Conservation (phyloP, 1,140 invertebrate species). For the Acromyrmex charruanus region DNA sequence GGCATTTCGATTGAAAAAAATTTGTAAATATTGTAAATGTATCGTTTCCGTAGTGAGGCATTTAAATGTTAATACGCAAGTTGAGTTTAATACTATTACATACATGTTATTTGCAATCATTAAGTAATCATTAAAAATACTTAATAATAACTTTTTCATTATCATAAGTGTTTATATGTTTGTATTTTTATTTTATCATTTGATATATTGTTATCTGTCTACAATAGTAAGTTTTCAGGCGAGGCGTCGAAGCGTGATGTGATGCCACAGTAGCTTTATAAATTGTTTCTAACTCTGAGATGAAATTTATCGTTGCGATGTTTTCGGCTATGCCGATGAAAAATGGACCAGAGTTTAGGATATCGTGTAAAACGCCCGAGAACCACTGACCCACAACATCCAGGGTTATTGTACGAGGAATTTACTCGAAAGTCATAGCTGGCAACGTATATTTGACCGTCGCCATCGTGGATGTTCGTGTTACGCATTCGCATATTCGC, state of each 20-base stretch:
- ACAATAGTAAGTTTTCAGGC: slow-evolving; percentile 21
- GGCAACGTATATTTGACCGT: not conserved
- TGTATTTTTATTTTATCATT: not conserved
- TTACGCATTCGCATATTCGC: slow-evolving; percentile 29
- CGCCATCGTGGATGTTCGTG: not conserved
- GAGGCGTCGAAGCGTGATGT: slow-evolving; percentile 36
- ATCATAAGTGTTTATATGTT: not conserved
- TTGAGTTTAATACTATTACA: not conserved
- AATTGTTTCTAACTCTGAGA: slow-evolving; percentile 59
- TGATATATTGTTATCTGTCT: slow-evolving; percentile 23
- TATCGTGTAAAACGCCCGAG: slow-evolving; percentile 40
- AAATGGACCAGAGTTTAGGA: slow-evolving; percentile 53
- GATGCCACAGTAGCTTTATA: slow-evolving; percentile 45
- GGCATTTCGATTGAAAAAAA: no score
- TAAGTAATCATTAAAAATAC: not conserved
- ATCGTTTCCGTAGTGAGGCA: no score
- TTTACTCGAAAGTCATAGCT: slow-evolving; percentile 40
- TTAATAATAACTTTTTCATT: not conserved
- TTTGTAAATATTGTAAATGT: no score
- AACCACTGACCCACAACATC: slow-evolving; percentile 27
- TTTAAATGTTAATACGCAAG: not conserved
- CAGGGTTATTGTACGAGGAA: slow-evolving; percentile 29
- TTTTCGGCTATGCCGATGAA: slow-evolving; percentile 39
- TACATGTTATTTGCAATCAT: not conserved
- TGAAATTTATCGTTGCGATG: slow-evolving; percentile 60